phyloP scores from a whole-genome alignment of 2,888 invertebrate genomes.

The Chrysolina haemoptera region DNA sequence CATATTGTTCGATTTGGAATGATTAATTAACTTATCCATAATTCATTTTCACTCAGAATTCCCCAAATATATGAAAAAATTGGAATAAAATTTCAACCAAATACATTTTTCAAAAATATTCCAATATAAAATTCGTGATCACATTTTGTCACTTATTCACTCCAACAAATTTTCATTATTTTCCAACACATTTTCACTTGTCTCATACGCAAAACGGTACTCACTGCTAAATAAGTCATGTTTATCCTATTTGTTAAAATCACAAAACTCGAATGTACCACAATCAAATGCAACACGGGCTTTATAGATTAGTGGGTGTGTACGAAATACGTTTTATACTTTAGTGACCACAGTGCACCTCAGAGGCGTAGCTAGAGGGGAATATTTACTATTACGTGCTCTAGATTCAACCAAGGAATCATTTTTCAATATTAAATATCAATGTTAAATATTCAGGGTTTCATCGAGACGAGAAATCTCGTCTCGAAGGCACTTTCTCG shows the following conservation, averaged over 20 bases:
- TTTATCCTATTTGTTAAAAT: slow-evolving; percentile 52
- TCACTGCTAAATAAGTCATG: slow-evolving; percentile 57
- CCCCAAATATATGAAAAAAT: too few relatives aligned
- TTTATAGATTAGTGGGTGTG: slow-evolving; percentile 63
- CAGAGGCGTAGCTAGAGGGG: slow-evolving; percentile 13
- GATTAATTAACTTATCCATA: too few relatives aligned
- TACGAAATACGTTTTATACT: slow-evolving; percentile 36
- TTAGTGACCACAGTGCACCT: slow-evolving; percentile 34
- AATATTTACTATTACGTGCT: neutral
- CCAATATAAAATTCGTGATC: neutral
- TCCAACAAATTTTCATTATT: neutral
- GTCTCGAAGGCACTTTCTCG: too few relatives aligned
- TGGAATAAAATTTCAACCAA: neutral
- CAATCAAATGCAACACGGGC: slow-evolving; percentile 50
- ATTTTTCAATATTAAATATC: too few relatives aligned
- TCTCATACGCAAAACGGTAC: slow-evolving; percentile 39
- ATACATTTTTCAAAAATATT: neutral
- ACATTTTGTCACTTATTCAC: neutral
- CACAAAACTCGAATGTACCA: slow-evolving; percentile 56
- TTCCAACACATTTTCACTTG: neutral
- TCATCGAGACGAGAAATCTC: too few relatives aligned
- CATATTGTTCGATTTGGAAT: too few relatives aligned
- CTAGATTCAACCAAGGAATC: too few relatives aligned
- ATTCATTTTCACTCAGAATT: too few relatives aligned
- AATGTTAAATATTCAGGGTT: too few relatives aligned